Base-by-base conservation (phyloP, 2,113 vertebrate species). In the Brevimyrus niger region DNA sequence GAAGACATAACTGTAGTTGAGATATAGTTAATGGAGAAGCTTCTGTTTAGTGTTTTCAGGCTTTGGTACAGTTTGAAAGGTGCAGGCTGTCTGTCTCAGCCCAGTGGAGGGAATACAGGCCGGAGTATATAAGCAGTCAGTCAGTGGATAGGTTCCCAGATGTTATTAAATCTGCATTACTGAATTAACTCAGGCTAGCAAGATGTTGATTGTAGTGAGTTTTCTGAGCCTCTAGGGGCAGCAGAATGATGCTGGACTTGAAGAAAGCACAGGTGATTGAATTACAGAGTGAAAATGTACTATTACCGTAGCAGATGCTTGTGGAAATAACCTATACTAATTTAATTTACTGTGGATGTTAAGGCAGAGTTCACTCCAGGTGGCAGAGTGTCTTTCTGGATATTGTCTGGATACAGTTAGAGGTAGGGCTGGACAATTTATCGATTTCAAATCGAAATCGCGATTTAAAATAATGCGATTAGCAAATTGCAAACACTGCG, bases 91-190 rank as follows among this genome's bases (percentile, higher is more conserved):
- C 87, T 90, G 76, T 93, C 91, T 89, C 73, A 93, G 91, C 92
- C 91, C 90, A 91, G 87, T 90, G 92, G 89, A 90, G 92, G 92
- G 92, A 94, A 92, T 91, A 91, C 91, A 90, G 92, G 92, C 46
- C 90, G 93, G 65, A 76, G 76, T 88, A 47, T 73, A 90, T 89
- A 88, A 76, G 89, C 93, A 92, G 90, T 92, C 92, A 93, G 91
- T 92, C 95, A 94, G 92, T 89, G 86, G 88, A 89, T 93, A 92
- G 93, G 91, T 91, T 93, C 93, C 94, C 91, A 46, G 23, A 42
- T 94, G 92, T 94, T 93, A 94, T 94, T 93, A 93, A 89, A 94
- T 91, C 92, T 92, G 23, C 87, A 91, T 93, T 92, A 93, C 91
- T 89, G 86, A 89, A 90, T 91, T 89, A 90, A 92, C 92, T 42